A percentile compares a stretch with the other conserved stretches of the same genome.
These are phyloP conservation scores for Mobula hypostoma DNA, from an alignment of 2,113 vertebrate genomes.

Conservation along the genomic window DNA sequence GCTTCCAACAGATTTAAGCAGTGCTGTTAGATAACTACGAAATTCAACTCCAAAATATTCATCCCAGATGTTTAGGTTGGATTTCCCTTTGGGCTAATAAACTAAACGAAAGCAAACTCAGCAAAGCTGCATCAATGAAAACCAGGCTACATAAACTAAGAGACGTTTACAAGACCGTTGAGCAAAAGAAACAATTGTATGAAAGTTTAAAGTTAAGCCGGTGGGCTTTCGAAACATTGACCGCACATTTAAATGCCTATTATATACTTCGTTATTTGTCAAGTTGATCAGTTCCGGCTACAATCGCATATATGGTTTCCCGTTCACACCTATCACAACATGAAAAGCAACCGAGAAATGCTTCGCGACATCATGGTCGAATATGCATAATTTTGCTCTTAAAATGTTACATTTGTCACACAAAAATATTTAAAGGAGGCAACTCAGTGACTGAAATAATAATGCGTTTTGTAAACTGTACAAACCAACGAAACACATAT, in stretches of 20 bases:
- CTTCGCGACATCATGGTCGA: background rate
- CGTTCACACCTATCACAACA: background rate
- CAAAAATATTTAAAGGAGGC: background rate
- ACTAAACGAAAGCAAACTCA: slow-evolving; percentile 96
- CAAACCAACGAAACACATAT: background rate
- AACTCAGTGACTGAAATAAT: background rate
- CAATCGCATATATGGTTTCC: background rate
- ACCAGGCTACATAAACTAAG: slow-evolving; percentile 94
- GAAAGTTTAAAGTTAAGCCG: slow-evolving; percentile 83
- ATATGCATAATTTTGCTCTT: background rate
- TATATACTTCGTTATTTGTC: slow-evolving; percentile 29
- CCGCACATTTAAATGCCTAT: background rate
- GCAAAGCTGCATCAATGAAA: slow-evolving; percentile 96
- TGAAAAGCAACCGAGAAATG: background rate
- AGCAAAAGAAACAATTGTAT: slow-evolving; percentile 63
- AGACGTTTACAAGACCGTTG: slow-evolving; percentile 87
- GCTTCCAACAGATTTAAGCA: slow-evolving; percentile 68
- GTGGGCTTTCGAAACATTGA: slow-evolving; percentile 50
- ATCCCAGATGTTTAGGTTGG: slow-evolving; percentile 86
- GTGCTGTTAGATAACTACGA: slow-evolving; percentile 79
- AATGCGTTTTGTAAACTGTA: background rate
- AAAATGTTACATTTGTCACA: background rate
- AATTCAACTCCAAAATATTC: slow-evolving; percentile 79
- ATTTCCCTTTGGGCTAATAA: slow-evolving; percentile 98
- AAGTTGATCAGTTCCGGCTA: slow-evolving; percentile 7